Evolutionary conservation across 2,888 invertebrate genomes (phyloP).

Genomic region (Gasteruption jaculator): DNA sequence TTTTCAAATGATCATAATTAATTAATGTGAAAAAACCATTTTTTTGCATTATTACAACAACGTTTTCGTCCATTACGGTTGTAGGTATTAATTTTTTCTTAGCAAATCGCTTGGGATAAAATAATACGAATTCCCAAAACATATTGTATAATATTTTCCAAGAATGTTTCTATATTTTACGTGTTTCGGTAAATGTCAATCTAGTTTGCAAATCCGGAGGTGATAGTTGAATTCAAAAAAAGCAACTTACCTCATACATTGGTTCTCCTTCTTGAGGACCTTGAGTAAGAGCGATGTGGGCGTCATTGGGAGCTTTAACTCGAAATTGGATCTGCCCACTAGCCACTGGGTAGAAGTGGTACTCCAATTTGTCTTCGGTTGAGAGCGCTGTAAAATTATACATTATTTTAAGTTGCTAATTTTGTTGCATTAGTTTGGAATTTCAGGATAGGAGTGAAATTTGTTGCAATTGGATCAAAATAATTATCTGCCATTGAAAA

Average conservation of each 20-base stretch:
- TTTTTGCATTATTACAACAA: too few relatives aligned
- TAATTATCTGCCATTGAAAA: slow-evolving; percentile 5
- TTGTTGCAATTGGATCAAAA: background rate
- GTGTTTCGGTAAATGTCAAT: too few relatives aligned
- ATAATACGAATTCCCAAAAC: too few relatives aligned
- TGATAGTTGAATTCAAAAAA: too few relatives aligned
- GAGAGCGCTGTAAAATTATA: slow-evolving; percentile 63
- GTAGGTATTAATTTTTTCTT: too few relatives aligned
- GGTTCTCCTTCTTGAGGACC: slow-evolving; percentile 69
- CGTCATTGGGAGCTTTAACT: slow-evolving; percentile 76
- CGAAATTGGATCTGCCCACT: slow-evolving; percentile 72
- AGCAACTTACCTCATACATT: slow-evolving; percentile 68
- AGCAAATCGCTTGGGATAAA: too few relatives aligned
- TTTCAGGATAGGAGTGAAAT: slow-evolving; percentile 6
- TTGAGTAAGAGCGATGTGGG: slow-evolving; percentile 75
- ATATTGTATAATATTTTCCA: too few relatives aligned
- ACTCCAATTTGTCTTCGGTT: slow-evolving; percentile 77
- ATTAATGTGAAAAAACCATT: too few relatives aligned
- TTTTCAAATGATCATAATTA: too few relatives aligned
- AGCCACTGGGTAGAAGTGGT: slow-evolving; percentile 72
- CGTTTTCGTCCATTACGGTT: too few relatives aligned
- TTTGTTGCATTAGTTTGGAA: background rate
- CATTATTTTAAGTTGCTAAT: background rate
- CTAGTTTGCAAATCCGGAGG: too few relatives aligned
- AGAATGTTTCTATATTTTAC: too few relatives aligned